Evolutionary conservation across 2,113 vertebrate genomes (phyloP).

Genomic region (Zosterops pallidus): DNA sequence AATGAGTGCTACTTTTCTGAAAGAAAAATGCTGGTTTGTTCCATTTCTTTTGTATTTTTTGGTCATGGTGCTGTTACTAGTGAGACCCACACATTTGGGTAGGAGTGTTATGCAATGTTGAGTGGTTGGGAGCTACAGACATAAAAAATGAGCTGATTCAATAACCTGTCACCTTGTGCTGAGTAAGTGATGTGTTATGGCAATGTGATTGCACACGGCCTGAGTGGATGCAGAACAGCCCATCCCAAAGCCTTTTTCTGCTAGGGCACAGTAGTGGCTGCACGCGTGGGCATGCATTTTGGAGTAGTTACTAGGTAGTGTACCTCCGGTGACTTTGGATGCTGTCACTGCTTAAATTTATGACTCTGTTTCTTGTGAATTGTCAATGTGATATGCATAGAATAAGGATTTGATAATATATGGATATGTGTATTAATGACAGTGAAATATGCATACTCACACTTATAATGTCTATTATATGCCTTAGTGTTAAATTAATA

Average conservation of each 20-base stretch:
- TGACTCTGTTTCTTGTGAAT: not conserved
- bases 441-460: not conserved
- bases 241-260: rapidly evolving
- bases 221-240: not conserved
- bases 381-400: rapidly evolving
- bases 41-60: not conserved
- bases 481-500: not conserved
- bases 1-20: not conserved
- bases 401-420: not conserved
- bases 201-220: not conserved
- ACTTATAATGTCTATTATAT: not conserved
- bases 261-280: not conserved
- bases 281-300: not conserved
- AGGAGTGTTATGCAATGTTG: not conserved
- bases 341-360: not conserved
- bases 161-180: not conserved
- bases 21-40: not conserved
- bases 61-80: not conserved
- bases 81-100: not conserved
- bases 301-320: not conserved
- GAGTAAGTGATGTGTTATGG: not conserved
- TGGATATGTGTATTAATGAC: not conserved
- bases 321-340: not conserved
- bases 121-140: not conserved
- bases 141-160: not conserved